Evolutionary conservation across 2,888 invertebrate genomes (phyloP).

Genomic region (Zygaena filipendulae): DNA sequence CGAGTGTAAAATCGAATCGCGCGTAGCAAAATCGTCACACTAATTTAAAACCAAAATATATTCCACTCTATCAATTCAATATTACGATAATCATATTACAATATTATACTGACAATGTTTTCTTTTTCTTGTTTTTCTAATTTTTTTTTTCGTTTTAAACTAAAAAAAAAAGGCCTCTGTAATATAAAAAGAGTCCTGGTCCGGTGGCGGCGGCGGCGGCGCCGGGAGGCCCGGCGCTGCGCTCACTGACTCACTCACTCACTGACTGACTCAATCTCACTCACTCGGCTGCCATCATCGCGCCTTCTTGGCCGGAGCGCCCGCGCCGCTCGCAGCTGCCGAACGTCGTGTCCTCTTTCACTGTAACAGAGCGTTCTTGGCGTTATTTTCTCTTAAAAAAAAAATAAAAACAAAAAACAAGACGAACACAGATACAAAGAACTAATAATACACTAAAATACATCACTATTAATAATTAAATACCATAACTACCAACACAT

Average conservation of each 20-base stretch:
- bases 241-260: constrained; percentile 9
- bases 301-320: constrained; percentile 46
- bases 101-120: too few species aligned
- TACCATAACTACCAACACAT: too few species aligned
- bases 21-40: too few species aligned
- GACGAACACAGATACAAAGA: constrained; percentile 5
- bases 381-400: too few species aligned
- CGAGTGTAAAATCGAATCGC: too few species aligned
- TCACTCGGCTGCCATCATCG: constrained; percentile 30
- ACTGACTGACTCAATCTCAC: constrained; percentile 13
- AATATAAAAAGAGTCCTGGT: constrained; percentile 24
- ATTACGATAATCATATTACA: too few species aligned
- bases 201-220: constrained; percentile 7
- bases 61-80: too few species aligned
- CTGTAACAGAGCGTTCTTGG: too few species aligned
- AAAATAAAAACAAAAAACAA: constrained; percentile 12
- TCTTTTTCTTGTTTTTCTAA: too few species aligned
- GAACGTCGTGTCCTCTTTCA: constrained; percentile 59
- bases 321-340: constrained; percentile 46
- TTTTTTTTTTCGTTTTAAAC: too few species aligned
- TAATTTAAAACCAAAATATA: too few species aligned
- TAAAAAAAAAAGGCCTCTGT: constrained; percentile 37
- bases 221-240: constrained; percentile 6
- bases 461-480: constrained; percentile 1
- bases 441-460: neutral